Percentiles rank a stretch among this genome's conserved stretches.
Conservation (phyloP, 2,797 vertebrate species). For the Hydrolagus colliei region DNA sequence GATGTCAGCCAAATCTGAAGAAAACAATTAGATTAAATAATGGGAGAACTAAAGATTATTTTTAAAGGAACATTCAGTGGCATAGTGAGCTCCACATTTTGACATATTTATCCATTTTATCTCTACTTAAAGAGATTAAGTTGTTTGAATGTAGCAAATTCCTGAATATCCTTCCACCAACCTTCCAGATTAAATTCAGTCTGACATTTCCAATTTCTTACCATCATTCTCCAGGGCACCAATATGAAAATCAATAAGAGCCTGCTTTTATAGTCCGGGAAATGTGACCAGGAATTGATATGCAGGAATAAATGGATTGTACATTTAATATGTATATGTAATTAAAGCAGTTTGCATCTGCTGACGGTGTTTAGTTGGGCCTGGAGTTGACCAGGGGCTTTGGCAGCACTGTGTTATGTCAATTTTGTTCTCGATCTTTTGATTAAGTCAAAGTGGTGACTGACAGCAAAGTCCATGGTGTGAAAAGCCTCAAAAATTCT, state of each 20-base stretch:
- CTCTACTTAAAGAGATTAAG: background rate
- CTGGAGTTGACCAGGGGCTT: background rate
- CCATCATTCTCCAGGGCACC: background rate
- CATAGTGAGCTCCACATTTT: background rate
- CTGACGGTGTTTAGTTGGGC: background rate
- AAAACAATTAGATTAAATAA: background rate
- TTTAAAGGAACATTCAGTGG: background rate
- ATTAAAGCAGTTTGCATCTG: background rate
- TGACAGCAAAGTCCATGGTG: background rate
- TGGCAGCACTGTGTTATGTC: background rate
- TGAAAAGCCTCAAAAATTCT: background rate
- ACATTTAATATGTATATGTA: background rate
- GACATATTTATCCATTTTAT: background rate
- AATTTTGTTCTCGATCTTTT: background rate
- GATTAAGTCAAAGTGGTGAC: background rate
- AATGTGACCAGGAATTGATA: background rate
- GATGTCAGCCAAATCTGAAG: background rate
- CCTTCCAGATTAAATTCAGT: background rate
- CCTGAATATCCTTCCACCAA: background rate
- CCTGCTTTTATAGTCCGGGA: background rate
- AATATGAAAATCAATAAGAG: constrained; percentile 8
- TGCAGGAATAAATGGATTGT: background rate
- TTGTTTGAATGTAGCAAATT: background rate
- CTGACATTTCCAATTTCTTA: background rate
- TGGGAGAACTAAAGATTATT: background rate